Percentiles rank a stretch among this genome's conserved stretches.
Evolutionary conservation across 2,888 invertebrate genomes (phyloP).

Genomic region (Pammene fasciana): DNA sequence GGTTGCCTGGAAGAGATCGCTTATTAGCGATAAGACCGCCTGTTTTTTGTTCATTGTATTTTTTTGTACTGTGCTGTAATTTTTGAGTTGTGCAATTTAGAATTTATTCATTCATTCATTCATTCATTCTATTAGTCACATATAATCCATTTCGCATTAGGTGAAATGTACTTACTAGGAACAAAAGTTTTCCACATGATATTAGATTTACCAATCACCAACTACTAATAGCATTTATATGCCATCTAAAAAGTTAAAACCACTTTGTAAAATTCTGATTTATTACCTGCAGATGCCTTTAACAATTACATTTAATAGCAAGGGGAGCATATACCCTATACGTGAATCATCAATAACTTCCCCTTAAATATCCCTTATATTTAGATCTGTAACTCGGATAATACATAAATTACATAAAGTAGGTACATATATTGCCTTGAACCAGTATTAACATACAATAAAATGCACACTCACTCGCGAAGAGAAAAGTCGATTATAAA

Average conservation of each 20-base stretch:
- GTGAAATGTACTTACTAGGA: too few relatives aligned
- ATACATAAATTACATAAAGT: slow-evolving; percentile 19
- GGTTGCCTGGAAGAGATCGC: too few relatives aligned
- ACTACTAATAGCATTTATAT: background rate
- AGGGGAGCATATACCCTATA: slow-evolving; percentile 33
- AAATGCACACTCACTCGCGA: too few relatives aligned
- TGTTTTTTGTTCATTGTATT: too few relatives aligned
- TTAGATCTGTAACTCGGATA: slow-evolving; percentile 43
- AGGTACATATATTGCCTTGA: background rate
- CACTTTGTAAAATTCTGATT: slow-evolving; percentile 27
- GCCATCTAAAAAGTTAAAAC: slow-evolving; percentile 6
- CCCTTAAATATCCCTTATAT: slow-evolving; percentile 38
- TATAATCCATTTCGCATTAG: too few relatives aligned
- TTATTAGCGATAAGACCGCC: too few relatives aligned
- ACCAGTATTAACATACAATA: background rate
- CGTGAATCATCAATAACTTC: slow-evolving; percentile 44
- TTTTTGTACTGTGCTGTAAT: too few relatives aligned
- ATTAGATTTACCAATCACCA: background rate
- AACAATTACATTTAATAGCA: slow-evolving; percentile 33
- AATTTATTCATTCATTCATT: too few relatives aligned
- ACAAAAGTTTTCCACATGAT: too few relatives aligned
- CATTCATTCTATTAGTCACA: too few relatives aligned
- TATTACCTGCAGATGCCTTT: slow-evolving; percentile 38
- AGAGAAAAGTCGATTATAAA: too few relatives aligned
- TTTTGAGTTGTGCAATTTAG: too few relatives aligned